These are phyloP conservation scores for Drosophila lacteicornis DNA, from an alignment of 1,140 invertebrate species.

Conservation along the genomic window DNA sequence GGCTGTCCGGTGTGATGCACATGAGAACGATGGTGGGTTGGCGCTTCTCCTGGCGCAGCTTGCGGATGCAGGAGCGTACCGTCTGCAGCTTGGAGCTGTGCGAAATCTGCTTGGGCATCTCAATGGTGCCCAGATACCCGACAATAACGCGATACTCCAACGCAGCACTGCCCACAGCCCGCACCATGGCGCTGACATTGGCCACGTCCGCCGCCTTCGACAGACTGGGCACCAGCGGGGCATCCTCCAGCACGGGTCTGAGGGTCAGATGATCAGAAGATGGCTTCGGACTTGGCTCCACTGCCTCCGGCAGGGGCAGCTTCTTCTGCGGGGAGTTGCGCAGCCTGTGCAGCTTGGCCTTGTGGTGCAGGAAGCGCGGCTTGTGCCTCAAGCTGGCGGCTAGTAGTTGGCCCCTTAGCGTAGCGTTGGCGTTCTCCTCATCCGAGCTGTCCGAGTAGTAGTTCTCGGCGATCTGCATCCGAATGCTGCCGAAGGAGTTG, in stretches of 20 bases:
- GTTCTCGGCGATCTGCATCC: conserved; percentile 94
- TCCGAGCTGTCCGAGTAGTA: conserved; percentile 92
- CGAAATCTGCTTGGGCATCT: conserved; percentile 95
- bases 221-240: conserved; percentile 40
- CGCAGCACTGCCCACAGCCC: conserved; percentile 85
- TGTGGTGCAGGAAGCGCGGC: conserved; percentile 76
- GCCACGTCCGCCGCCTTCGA: conserved; percentile 71
- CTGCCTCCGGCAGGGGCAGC: conserved; percentile 36
- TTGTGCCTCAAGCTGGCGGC: conserved; percentile 69
- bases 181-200: conserved; percentile 84
- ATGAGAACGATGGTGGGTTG: conserved; percentile 94
- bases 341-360: conserved; percentile 74
- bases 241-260: conserved; percentile 73
- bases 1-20: conserved; percentile 91
- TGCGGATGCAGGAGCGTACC: conserved; percentile 92
- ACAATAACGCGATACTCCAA: conserved; percentile 94
- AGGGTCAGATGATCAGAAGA: conserved; percentile 45
- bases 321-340: conserved; percentile 81
- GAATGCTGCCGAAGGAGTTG: conserved; percentile 91
- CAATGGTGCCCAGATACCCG: conserved; percentile 97
- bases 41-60: conserved; percentile 94
- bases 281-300: conserved; percentile 27
- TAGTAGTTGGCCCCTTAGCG: conserved; percentile 60
- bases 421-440: conserved; percentile 74
- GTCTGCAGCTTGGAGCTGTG: conserved; percentile 90